Conservation (phyloP, 1,140 invertebrate species). For the Drosophila quadrilineata region DNA sequence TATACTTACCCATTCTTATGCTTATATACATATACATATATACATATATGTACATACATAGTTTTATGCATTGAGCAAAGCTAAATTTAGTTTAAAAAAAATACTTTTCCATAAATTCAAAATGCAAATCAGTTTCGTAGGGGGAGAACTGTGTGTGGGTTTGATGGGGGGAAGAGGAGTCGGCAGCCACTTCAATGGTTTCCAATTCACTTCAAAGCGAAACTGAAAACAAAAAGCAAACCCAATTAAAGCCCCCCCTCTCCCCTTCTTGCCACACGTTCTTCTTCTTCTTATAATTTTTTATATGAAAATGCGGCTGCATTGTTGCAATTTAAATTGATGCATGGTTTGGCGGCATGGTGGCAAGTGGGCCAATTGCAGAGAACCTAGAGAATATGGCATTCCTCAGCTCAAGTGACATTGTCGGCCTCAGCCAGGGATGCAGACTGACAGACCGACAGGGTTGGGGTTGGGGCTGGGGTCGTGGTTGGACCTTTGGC, state of each 20-base stretch:
- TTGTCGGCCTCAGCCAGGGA: conserved; percentile 40
- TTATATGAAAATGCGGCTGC: conserved; percentile 39
- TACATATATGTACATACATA: not conserved
- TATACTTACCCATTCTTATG: conserved; percentile 28
- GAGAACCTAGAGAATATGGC: not conserved
- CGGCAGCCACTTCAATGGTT: conserved; percentile 70
- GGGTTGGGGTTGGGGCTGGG: conserved; percentile 11
- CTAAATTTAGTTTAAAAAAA: conserved; percentile 73
- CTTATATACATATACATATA: too few relatives aligned
- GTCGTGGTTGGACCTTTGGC: conserved; percentile 12
- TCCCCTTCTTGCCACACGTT: too few relatives aligned
- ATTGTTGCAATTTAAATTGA: conserved; percentile 70
- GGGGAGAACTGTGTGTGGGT: not conserved
- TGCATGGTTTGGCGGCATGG: conserved; percentile 8
- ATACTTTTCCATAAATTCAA: conserved; percentile 43
- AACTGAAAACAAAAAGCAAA: conserved; percentile 32
- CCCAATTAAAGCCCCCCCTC: conserved; percentile 10
- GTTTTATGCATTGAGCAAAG: conserved; percentile 2
- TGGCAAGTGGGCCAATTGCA: not conserved
- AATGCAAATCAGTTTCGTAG: conserved; percentile 53
- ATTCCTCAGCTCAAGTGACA: conserved; percentile 48
- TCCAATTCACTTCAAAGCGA: conserved; percentile 64
- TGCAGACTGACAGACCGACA: not conserved
- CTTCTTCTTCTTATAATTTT: too few relatives aligned
- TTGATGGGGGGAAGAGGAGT: not conserved